Base-by-base conservation (phyloP, 1,140 invertebrate species). In the Drosophila littoralis region DNA sequence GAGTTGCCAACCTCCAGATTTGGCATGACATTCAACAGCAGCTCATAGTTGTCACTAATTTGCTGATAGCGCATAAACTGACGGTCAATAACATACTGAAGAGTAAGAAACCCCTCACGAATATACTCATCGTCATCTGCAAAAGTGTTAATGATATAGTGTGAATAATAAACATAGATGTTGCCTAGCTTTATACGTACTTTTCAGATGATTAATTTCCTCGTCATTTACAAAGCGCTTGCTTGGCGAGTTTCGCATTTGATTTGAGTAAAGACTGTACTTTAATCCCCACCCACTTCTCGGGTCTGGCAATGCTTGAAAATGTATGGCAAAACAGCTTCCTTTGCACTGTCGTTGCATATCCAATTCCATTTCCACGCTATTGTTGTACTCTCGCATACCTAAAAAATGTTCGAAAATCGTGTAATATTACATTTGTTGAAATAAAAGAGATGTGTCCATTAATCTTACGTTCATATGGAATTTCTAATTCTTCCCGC, bases 51-150 rank as follows among this genome's bases (percentile, higher is more conserved):
- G 1, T 43, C 15, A 3, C 36, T 51, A 12, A 80, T 28, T 8
- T 54, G 10, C 22, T 78, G 73, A 10, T 82, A 81, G 1, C 46
- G 58, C 67, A 92, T 81, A 50, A 83, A 92, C 8, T 77, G 73
- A 1, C 67, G 82, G 61, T 92, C 91, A 42, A 92, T 70, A 6
- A 73, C 50, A 28, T 78, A 28, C 57, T 92, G 88, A 7, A 92
- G 52, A 15, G 84, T 86, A 5, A 92, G 54, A 38, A 92, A 92
- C 5, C 75, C 75, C 6, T 50, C 40, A 6, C 85, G 78, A 50
- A 91, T 90, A 33, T 91, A 91, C 46, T 91, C 90, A 67, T 91
- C 90, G 10, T 88, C 72, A 64, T 86, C 90, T 91, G 57, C 22
- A 63, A 50, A 32, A 74, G 22, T 58, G 70, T 52, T 40, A 1